Base-by-base conservation (phyloP, 2,797 vertebrate genomes). In the Scomberomorus guttatus region DNA sequence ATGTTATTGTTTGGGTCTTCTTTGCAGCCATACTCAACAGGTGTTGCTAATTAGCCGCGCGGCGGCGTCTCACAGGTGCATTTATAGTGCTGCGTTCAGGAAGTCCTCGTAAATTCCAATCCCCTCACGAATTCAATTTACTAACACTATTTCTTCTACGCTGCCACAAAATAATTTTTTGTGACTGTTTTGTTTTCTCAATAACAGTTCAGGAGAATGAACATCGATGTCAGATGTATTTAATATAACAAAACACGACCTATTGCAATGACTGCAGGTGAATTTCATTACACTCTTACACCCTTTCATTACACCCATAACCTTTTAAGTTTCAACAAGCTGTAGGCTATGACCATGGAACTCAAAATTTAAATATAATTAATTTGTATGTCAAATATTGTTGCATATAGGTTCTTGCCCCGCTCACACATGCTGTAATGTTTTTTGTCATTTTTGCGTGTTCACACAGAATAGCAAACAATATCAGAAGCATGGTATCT, bases 1-100 rank as follows among this genome's bases (percentile, higher is more conserved):
- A 2, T 4, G 20, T n/a, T 5, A 14, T 15, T 2, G 3, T 17
- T 5, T 0, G 18, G 17, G 3, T 15, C 5, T 39, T 3, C 2
- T 46, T 46, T 17, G 6, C 2, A 0, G 7, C 42, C 12, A 7
- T 7, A 9, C 15, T 1, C 42, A 10, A 8, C 69, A 51, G 77
- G 32, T 74, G 71, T 52, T 57, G 3, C 37, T 18, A 62, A 80
- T 69, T 58, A 51, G 42, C 50, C 2, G 29, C 1, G 2, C 1
- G 1, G 24, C 1, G 0, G 37, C 3, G 13, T 44, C 14, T 0
- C 1, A 1, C 42, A 63, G 18, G 67, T 58, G 54, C 1, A 2
- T 48, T 1, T 18, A 5, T 12, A 3, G 27, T 20, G 64, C 2
- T 69, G 58, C 42, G 32, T 75, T 80, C 59, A 64, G 0, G 25